A percentile compares a stretch with the other conserved stretches of the same genome.
Conservation (phyloP, 2,797 vertebrate genomes). For the Melanogrammus aeglefinus region DNA sequence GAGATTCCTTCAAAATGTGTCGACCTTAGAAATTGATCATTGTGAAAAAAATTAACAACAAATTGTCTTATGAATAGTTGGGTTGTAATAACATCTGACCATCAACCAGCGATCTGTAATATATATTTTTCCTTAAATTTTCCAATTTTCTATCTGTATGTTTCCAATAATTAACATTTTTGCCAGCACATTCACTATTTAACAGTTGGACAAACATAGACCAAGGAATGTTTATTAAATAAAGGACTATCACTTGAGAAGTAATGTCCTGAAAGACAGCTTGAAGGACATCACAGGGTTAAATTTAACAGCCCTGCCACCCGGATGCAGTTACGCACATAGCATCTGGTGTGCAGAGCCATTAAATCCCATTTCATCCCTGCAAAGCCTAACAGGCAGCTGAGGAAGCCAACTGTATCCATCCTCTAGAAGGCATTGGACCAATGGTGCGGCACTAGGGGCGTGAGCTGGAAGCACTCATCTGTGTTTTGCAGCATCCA, state of each 20-base stretch:
- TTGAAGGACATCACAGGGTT: constrained; percentile 65
- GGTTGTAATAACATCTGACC: background rate
- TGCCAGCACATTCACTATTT: background rate
- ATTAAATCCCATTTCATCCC: constrained; percentile 75
- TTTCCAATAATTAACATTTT: background rate
- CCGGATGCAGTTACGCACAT: constrained; percentile 72
- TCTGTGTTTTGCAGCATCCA: constrained; percentile 75
- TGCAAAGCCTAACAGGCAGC: constrained; percentile 67
- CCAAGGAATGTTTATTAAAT: background rate
- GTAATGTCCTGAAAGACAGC: constrained; percentile 5
- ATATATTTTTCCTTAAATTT: background rate
- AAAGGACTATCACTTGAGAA: background rate
- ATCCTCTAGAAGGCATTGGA: constrained; percentile 36
- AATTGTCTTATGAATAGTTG: background rate
- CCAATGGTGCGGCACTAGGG: constrained; percentile 65
- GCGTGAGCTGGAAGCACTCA: constrained; percentile 56
- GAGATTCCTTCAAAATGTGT: constrained; percentile 72
- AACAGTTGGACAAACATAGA: background rate
- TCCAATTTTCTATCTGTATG: constrained; percentile 15
- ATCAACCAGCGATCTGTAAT: background rate
- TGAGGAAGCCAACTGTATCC: constrained; percentile 60
- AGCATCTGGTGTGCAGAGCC: constrained; percentile 71
- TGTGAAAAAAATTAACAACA: background rate
- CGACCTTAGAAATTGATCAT: constrained; percentile 24
- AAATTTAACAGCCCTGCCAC: constrained; percentile 65